phyloP scores from a whole-genome alignment of 1,140 invertebrate genomes.

The Caenorhabditis latens region DNA sequence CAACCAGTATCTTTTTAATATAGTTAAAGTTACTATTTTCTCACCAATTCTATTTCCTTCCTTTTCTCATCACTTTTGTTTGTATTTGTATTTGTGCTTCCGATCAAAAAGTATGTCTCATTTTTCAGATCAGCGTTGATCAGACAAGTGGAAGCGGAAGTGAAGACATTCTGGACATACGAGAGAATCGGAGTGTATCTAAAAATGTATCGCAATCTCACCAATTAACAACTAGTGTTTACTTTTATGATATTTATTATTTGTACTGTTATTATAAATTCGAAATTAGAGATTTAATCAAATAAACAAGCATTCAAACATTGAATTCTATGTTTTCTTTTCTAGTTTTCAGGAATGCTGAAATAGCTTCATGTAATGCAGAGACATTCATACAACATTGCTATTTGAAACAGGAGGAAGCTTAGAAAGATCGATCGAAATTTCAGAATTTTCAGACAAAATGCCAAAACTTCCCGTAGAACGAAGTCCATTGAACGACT shows the following conservation, averaged over 20 bases:
- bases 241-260: too few relatives aligned
- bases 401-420: neutral
- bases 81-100: neutral
- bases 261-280: too few relatives aligned
- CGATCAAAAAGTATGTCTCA: neutral
- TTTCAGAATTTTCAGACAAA: neutral
- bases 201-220: neutral
- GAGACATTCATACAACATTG: neutral
- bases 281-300: too few relatives aligned
- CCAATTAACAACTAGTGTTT: neutral
- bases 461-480: neutral
- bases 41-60: neutral
- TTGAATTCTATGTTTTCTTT: neutral
- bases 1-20: neutral
- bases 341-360: neutral
- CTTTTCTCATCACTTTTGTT: neutral
- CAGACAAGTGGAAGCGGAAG: constrained; percentile 38
- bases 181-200: constrained; percentile 20
- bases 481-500: neutral
- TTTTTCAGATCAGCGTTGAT: constrained; percentile 15
- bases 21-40: neutral
- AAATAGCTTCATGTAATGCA: neutral
- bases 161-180: constrained; percentile 21
- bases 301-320: neutral
- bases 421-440: too few relatives aligned